phyloP scores from a whole-genome alignment of 2,113 vertebrate genomes.

The Pangasianodon hypophthalmus region DNA sequence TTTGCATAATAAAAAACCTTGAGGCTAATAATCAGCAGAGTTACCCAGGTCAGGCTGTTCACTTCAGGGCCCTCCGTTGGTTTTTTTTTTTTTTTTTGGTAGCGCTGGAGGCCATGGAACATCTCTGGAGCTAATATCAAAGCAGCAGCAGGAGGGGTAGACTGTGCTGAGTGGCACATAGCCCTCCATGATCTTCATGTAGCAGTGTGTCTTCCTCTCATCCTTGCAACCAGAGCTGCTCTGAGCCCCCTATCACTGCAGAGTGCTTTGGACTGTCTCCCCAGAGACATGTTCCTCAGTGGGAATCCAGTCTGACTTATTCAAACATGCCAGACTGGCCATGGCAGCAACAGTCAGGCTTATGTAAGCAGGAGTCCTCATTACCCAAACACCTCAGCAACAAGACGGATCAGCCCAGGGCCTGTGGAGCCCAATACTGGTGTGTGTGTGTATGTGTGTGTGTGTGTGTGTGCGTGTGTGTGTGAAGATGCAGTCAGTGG shows the following conservation, averaged over 20 bases:
- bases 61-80: background rate
- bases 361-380: conserved; percentile 41
- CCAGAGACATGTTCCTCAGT: conserved; percentile 27
- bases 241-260: conserved; percentile 4
- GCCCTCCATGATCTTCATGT: conserved; percentile 19
- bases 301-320: conserved; percentile 36
- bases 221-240: conserved; percentile 4
- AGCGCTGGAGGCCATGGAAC: background rate
- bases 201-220: background rate
- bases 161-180: conserved; percentile 2
- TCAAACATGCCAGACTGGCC: conserved; percentile 32
- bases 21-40: background rate
- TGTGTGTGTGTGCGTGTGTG: background rate
- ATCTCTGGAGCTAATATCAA: conserved; percentile 9
- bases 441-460: conserved; percentile 34
- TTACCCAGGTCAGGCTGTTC: background rate
- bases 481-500: background rate
- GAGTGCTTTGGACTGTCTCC: conserved; percentile 19
- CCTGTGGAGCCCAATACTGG: background rate
- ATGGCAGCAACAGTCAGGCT: conserved; percentile 38
- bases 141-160: background rate
- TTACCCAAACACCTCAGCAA: conserved; percentile 20
- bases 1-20: conserved; percentile 13
- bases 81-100: background rate
- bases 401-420: conserved; percentile 21